These are phyloP conservation scores for Gymnobelideus leadbeateri DNA, from an alignment of 2,113 vertebrate species.

Conservation along the genomic window DNA sequence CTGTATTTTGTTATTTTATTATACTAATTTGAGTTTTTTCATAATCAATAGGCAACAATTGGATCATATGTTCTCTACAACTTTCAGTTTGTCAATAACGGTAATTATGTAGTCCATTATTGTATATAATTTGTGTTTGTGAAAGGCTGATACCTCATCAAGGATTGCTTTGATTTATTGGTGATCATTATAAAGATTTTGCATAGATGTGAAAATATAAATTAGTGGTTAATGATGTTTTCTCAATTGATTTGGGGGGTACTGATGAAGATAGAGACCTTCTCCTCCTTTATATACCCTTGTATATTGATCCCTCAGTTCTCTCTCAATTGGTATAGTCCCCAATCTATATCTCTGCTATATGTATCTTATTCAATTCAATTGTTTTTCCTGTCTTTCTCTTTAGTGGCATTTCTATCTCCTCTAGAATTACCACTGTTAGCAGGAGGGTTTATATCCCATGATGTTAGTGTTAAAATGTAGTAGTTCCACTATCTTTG, in stretches of 20 bases:
- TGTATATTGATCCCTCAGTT: not conserved
- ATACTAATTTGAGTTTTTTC: not conserved
- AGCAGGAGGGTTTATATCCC: not conserved
- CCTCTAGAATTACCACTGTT: no score
- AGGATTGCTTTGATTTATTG: no score
- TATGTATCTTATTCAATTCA: not conserved
- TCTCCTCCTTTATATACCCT: no score
- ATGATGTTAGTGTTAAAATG: not conserved
- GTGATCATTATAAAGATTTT: no score
- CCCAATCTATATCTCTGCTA: not conserved
- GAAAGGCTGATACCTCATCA: no score
- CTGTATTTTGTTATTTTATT: not conserved
- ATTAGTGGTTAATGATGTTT: not conserved
- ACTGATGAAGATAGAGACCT: not conserved
- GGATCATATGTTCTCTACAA: no score
- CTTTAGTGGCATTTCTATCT: no score
- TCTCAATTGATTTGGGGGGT: not conserved
- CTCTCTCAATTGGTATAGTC: not conserved
- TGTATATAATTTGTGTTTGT: no score
- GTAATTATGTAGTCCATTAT: no score
- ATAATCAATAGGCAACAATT: not conserved
- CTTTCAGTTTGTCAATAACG: no score
- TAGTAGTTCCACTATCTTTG: not conserved
- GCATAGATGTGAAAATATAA: no score
- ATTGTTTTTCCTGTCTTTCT: not conserved